Evolutionary conservation across 1,140 invertebrate species (phyloP).

Genomic region (Batillaria attramentaria): DNA sequence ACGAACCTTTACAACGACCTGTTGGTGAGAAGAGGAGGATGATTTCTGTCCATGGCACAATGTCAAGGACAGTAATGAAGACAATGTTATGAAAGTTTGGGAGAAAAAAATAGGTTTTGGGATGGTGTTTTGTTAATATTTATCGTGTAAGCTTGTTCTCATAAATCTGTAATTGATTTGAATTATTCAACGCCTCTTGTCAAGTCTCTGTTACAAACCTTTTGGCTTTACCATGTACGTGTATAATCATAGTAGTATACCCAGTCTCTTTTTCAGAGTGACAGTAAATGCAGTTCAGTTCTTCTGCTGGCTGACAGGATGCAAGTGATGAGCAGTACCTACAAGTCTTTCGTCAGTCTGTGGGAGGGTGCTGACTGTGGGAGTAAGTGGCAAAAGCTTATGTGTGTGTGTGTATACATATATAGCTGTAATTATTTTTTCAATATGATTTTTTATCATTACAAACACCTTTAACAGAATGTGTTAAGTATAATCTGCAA

Average conservation of each 20-base stretch:
- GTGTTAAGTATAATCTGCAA: background rate
- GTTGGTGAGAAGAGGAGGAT: conserved; percentile 4
- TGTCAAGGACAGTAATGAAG: background rate
- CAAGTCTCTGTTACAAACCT: background rate
- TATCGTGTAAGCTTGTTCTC: background rate
- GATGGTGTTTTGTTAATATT: background rate
- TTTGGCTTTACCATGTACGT: conserved; percentile 3
- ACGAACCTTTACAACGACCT: conserved; percentile 25
- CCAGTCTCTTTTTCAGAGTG: conserved; percentile 20
- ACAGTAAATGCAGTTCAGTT: conserved; percentile 16
- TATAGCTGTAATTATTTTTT: background rate
- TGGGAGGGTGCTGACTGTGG: conserved; percentile 37
- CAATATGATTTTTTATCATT: background rate
- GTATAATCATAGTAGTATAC: too few species aligned
- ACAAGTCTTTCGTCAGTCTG: conserved; percentile 18
- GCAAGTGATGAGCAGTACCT: conserved; percentile 19
- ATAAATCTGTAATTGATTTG: background rate
- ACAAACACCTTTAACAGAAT: background rate
- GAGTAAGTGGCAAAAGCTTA: conserved; percentile 26
- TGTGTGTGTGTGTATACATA: background rate
- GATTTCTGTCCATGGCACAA: background rate
- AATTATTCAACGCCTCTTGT: background rate
- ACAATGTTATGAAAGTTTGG: background rate
- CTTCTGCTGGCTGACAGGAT: conserved; percentile 36
- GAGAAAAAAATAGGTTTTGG: too few species aligned